Conservation (phyloP, 2,113 vertebrate genomes). For the Mastomys natalensis region DNA sequence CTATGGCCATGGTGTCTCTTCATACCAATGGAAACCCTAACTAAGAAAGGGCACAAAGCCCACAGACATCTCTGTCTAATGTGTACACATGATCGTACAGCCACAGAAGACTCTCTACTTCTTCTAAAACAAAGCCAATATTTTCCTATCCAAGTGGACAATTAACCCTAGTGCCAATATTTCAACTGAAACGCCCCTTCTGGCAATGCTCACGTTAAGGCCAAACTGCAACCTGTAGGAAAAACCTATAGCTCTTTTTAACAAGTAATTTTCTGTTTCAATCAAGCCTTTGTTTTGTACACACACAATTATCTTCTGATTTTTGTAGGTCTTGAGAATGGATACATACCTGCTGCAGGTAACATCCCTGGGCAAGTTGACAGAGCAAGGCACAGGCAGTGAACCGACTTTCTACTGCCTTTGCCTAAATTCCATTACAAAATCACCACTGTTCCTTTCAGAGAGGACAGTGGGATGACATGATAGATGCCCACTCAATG, state of each 20-base stretch:
- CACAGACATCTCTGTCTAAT: not conserved
- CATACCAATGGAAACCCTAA: not conserved
- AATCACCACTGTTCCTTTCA: not conserved
- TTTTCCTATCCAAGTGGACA: not conserved
- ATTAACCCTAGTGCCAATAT: not conserved
- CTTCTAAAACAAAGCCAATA: slow-evolving; percentile 1
- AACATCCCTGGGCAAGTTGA: not conserved
- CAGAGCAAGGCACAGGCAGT: not conserved
- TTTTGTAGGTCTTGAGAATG: not conserved
- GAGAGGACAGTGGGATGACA: not conserved
- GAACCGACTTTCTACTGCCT: not conserved
- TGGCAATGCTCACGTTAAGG: not conserved
- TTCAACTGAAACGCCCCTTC: slow-evolving; percentile 1
- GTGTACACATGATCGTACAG: not conserved
- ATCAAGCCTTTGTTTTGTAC: not conserved
- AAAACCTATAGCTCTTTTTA: not conserved
- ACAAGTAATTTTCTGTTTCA: not conserved
- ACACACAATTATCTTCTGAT: not conserved
- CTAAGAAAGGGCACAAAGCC: not conserved
- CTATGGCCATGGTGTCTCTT: not conserved
- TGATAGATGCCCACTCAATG: not conserved
- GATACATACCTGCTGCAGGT: not conserved
- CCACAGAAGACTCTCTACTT: not conserved
- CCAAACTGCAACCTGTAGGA: not conserved
- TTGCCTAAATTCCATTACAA: not conserved